Evolutionary conservation across 2,113 vertebrate species (phyloP).

Genomic region (Zootoca vivipara): DNA sequence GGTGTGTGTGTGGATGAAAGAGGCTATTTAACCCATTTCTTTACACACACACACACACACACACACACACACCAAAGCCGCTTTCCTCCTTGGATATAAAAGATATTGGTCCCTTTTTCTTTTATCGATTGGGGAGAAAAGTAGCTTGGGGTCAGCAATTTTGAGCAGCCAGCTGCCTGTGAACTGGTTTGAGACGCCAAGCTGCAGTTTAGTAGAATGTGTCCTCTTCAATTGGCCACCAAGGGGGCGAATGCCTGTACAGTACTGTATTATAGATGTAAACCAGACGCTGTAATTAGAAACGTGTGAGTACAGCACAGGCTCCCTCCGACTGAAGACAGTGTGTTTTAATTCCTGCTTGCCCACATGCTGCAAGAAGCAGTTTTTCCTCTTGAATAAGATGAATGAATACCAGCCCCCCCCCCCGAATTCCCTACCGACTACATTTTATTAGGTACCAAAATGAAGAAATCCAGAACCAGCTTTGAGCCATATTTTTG

Average conservation of each 20-base stretch:
- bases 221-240: neutral
- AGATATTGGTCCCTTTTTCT: no score
- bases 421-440: slow-evolving; percentile 13
- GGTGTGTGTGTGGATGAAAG: neutral
- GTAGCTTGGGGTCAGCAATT: neutral
- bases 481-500: slow-evolving; percentile 38
- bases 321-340: neutral
- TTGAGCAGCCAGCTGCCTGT: neutral
- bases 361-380: neutral
- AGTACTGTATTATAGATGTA: neutral
- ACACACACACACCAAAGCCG: neutral
- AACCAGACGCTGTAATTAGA: neutral
- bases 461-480: neutral
- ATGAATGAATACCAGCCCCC: slow-evolving; percentile 33
- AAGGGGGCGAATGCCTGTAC: neutral
- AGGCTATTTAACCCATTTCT: neutral
- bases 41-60: neutral
- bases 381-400: slow-evolving; percentile 36
- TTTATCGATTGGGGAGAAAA: neutral
- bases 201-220: neutral
- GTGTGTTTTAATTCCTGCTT: fast-evolving
- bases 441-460: slow-evolving; percentile 1
- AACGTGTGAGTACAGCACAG: neutral
- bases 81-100: neutral
- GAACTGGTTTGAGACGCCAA: neutral